Evolutionary conservation across 2,797 vertebrate species (phyloP).

Genomic region (Cyprinodon diabolis): DNA sequence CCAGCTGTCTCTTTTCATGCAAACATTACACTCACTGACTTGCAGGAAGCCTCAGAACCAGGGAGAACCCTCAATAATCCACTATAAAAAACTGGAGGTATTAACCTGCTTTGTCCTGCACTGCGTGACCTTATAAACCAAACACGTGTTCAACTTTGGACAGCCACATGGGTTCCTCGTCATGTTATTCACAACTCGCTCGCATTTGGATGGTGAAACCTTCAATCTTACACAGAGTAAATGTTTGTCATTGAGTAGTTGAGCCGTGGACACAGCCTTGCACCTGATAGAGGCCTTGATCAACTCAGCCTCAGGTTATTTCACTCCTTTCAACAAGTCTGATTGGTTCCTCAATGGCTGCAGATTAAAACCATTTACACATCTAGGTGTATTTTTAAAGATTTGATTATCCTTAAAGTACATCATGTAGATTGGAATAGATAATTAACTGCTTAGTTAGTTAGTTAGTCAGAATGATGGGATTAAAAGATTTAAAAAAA

Average conservation of each 20-base stretch:
- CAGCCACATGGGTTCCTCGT: background rate
- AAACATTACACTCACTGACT: slow-evolving; percentile 16
- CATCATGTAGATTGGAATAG: too few relatives aligned
- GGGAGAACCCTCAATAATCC: slow-evolving; percentile 19
- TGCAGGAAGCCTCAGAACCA: background rate
- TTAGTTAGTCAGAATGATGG: too few relatives aligned
- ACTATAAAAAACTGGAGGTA: background rate
- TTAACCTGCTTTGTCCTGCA: background rate
- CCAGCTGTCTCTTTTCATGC: rapidly evolving
- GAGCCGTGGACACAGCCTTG: slow-evolving; percentile 39
- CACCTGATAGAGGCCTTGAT: slow-evolving; percentile 10
- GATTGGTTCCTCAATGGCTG: too few relatives aligned
- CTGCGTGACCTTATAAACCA: slow-evolving; percentile 4
- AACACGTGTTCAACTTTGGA: background rate
- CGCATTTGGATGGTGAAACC: slow-evolving; percentile 6
- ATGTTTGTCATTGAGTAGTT: slow-evolving; percentile 25
- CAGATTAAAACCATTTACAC: too few relatives aligned
- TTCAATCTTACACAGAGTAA: slow-evolving; percentile 20
- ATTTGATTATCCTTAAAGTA: too few relatives aligned
- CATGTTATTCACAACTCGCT: background rate
- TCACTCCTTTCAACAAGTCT: too few relatives aligned
- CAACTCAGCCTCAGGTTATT: background rate
- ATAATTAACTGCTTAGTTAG: too few relatives aligned
- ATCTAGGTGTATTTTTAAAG: too few relatives aligned
- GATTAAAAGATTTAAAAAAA: too few relatives aligned